Evolutionary conservation across 1,140 invertebrate genomes (phyloP).

Genomic region (Phymastichus coffea): DNA sequence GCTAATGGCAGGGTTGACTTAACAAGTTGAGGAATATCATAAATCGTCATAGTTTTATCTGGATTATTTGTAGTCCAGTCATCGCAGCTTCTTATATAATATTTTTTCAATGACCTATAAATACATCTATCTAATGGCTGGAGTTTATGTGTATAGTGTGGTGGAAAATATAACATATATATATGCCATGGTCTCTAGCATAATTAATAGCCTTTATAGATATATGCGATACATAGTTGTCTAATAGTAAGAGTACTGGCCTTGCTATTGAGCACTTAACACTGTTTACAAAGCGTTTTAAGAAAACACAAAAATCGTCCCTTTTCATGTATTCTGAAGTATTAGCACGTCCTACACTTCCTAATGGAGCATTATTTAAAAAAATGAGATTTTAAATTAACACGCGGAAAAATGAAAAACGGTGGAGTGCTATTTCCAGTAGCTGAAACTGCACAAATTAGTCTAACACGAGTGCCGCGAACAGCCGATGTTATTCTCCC

Average conservation of each 20-base stretch:
- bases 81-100: conserved; percentile 32
- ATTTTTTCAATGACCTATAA: conserved; percentile 46
- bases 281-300: conserved; percentile 43
- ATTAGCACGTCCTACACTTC: conserved; percentile 36
- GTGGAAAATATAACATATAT: conserved; percentile 33
- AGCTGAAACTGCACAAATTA: conserved; percentile 40
- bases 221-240: conserved; percentile 42
- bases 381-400: conserved; percentile 33
- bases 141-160: conserved; percentile 41
- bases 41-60: conserved; percentile 39
- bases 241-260: conserved; percentile 38
- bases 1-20: conserved; percentile 32
- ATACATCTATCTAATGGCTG: conserved; percentile 45
- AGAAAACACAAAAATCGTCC: neutral
- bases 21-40: conserved; percentile 39
- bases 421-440: conserved; percentile 44
- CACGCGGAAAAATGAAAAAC: conserved; percentile 40
- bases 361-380: conserved; percentile 42
- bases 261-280: conserved; percentile 30
- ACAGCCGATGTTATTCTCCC: conserved; percentile 46
- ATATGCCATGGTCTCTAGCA: conserved; percentile 35
- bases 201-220: conserved; percentile 21
- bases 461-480: conserved; percentile 47
- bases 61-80: conserved; percentile 39
- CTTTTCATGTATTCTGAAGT: conserved; percentile 39